Conservation (phyloP, 2,113 vertebrate species). For the Nothoprocta perdicaria region DNA sequence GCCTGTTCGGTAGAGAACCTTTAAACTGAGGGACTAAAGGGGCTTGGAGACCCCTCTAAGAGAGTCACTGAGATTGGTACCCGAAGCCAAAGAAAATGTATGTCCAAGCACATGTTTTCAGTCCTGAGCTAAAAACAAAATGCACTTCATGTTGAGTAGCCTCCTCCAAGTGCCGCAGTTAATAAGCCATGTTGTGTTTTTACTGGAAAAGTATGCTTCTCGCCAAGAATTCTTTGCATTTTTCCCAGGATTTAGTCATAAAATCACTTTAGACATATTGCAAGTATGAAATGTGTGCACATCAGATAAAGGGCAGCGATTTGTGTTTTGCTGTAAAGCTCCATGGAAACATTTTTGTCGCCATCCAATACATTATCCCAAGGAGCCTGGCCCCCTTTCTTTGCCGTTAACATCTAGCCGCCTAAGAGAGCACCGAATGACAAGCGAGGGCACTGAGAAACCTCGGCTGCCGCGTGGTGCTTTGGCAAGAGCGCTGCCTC, state of each 20-base stretch:
- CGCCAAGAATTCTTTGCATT: slow-evolving; percentile 81
- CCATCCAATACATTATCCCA: slow-evolving; percentile 27
- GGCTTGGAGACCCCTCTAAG: background rate
- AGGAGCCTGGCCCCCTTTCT: slow-evolving; percentile 45
- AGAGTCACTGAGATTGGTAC: slow-evolving; percentile 47
- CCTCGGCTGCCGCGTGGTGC: background rate
- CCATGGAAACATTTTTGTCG: slow-evolving; percentile 64
- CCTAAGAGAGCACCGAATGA: background rate
- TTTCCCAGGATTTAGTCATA: slow-evolving; percentile 82
- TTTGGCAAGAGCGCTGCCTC: background rate
- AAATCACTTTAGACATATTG: slow-evolving; percentile 74
- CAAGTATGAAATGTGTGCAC: slow-evolving; percentile 74
- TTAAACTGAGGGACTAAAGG: background rate
- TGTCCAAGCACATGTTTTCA: slow-evolving; percentile 60
- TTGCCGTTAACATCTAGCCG: background rate
- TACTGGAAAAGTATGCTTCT: slow-evolving; percentile 76
- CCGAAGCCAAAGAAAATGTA: slow-evolving; percentile 73
- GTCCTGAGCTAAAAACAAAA: slow-evolving; percentile 67
- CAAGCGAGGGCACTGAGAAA: background rate
- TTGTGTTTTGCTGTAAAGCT: slow-evolving; percentile 60
- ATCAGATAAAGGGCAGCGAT: slow-evolving; percentile 74
- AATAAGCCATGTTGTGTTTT: slow-evolving; percentile 79
- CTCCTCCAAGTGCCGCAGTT: slow-evolving; percentile 69
- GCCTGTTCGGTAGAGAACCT: slow-evolving; percentile 16
- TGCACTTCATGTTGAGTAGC: slow-evolving; percentile 68